phyloP scores from a whole-genome alignment of 2,888 invertebrate genomes.

The Diaprepes abbreviatus region DNA sequence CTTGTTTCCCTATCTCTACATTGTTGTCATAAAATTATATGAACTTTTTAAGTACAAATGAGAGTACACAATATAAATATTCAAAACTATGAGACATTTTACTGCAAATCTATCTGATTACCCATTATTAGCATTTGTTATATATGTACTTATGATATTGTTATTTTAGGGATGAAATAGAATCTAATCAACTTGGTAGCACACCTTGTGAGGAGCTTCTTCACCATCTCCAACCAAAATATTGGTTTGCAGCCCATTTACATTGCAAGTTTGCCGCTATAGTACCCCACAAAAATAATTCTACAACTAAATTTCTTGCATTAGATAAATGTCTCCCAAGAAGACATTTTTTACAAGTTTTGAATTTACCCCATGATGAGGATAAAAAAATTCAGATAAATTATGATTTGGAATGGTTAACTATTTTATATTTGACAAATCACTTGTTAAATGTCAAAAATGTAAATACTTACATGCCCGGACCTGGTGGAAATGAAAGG shows the following conservation, averaged over 20 bases:
- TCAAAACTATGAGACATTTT: too few species aligned
- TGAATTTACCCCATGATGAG: slow-evolving; percentile 73
- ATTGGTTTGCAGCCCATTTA: slow-evolving; percentile 98
- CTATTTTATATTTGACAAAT: slow-evolving; percentile 89
- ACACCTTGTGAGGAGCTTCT: slow-evolving; percentile 87
- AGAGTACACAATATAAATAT: too few species aligned
- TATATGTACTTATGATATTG: too few species aligned
- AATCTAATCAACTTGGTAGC: slow-evolving; percentile 87
- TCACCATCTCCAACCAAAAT: slow-evolving; percentile 83
- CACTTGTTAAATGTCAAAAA: slow-evolving; percentile 84
- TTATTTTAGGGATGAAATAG: slow-evolving; percentile 86
- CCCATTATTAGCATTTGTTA: too few species aligned
- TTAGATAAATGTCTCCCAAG: slow-evolving; percentile 96
- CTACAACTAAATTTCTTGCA: slow-evolving; percentile 87
- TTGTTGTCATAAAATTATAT: too few species aligned
- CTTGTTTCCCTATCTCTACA: too few species aligned
- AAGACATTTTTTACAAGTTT: slow-evolving; percentile 89
- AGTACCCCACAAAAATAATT: slow-evolving; percentile 77
- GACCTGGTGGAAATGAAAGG: slow-evolving; percentile 79
- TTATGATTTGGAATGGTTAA: slow-evolving; percentile 96
- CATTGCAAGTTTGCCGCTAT: slow-evolving; percentile 96
- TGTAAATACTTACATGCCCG: slow-evolving; percentile 84
- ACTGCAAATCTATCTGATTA: too few species aligned
- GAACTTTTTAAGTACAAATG: too few species aligned
- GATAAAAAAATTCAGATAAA: slow-evolving; percentile 72